These are phyloP conservation scores for Meliscaeva auricollis DNA, from an alignment of 2,888 invertebrate genomes.

Conservation along the genomic window DNA sequence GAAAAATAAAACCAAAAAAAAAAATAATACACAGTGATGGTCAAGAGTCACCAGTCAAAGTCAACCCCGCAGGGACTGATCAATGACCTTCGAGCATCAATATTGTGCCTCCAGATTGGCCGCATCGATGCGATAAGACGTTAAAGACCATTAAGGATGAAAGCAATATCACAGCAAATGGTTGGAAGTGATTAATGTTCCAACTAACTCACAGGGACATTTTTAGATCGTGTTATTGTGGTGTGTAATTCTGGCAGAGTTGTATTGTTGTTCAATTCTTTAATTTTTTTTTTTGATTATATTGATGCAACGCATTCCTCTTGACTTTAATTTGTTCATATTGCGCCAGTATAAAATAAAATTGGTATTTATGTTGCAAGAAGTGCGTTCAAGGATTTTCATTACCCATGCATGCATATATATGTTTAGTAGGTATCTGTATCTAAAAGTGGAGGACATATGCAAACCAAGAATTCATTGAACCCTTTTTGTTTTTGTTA, in stretches of 20 bases:
- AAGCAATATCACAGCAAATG: constrained; percentile 58
- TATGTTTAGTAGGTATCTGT: no score
- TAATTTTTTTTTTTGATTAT: background rate
- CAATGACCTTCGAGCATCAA: constrained; percentile 69
- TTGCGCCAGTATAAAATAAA: constrained; percentile 20
- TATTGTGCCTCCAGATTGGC: constrained; percentile 63
- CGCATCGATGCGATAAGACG: constrained; percentile 65
- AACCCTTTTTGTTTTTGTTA: constrained; percentile 44
- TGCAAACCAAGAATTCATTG: constrained; percentile 66
- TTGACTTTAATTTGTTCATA: constrained; percentile 42
- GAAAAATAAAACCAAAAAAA: no score
- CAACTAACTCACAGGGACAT: constrained; percentile 58
- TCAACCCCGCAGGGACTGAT: constrained; percentile 40
- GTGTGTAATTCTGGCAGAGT: background rate
- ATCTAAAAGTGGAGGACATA: constrained; percentile 1
- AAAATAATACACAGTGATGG: constrained; percentile 6
- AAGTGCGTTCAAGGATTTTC: constrained; percentile 40
- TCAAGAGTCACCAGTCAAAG: constrained; percentile 40
- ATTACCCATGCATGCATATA: background rate
- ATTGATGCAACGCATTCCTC: constrained; percentile 4
- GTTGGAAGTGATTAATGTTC: constrained; percentile 69
- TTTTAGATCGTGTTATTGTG: constrained; percentile 59
- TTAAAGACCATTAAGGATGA: constrained; percentile 68
- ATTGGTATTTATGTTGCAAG: constrained; percentile 6
- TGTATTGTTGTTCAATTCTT: background rate